Evolutionary conservation across 2,113 vertebrate genomes (phyloP).

Genomic region (Dryoscopus gambensis): DNA sequence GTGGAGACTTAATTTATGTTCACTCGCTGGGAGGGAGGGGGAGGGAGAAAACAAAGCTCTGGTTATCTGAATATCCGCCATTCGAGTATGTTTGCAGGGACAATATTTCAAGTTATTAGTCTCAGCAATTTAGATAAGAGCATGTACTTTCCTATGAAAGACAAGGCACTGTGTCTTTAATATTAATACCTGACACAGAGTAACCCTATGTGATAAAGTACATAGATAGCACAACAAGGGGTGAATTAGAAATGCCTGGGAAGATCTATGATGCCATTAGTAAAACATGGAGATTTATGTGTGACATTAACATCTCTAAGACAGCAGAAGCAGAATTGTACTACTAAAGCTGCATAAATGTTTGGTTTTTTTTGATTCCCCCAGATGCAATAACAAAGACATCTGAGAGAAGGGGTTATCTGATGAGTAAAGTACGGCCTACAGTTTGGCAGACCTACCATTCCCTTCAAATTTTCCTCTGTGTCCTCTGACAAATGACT

Average conservation of each 20-base stretch:
- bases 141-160: neutral
- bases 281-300: conserved; percentile 32
- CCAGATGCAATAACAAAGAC: neutral
- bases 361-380: neutral
- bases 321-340: neutral
- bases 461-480: neutral
- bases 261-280: conserved; percentile 28
- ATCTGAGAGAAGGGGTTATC: neutral
- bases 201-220: neutral
- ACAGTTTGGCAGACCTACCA: neutral
- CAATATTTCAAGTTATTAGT: conserved; percentile 42
- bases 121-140: conserved; percentile 43
- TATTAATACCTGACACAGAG: neutral
- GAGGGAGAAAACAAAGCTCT: neutral
- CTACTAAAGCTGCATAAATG: neutral
- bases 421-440: neutral
- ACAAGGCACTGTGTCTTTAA: neutral
- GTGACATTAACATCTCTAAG: neutral
- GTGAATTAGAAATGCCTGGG: neutral
- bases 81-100: neutral
- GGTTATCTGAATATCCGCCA: neutral
- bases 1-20: neutral
- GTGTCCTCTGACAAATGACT: neutral
- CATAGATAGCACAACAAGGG: neutral
- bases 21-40: neutral